These are phyloP conservation scores for Achroia grisella DNA, from an alignment of 1,140 invertebrate genomes.

Conservation along the genomic window DNA sequence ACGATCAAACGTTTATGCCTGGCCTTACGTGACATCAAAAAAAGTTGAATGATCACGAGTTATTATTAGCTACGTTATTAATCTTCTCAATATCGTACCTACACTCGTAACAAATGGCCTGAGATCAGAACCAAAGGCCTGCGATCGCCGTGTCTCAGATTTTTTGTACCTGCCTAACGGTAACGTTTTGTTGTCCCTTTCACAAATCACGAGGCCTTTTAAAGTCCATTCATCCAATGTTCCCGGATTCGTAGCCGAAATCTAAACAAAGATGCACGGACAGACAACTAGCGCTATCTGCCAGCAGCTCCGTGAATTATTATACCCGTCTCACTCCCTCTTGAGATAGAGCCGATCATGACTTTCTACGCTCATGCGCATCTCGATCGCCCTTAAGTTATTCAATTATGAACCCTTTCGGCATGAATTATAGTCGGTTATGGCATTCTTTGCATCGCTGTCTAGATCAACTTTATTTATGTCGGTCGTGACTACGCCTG, in stretches of 20 bases:
- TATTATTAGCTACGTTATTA: conserved; percentile 15
- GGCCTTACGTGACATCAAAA: conserved; percentile 11
- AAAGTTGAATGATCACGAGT: conserved; percentile 17
- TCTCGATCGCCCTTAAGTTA: conserved; percentile 11
- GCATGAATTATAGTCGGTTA: conserved; percentile 15
- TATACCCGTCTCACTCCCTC: conserved; percentile 8
- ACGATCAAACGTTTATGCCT: conserved; percentile 4
- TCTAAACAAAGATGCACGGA: conserved; percentile 13
- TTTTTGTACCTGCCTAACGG: conserved; percentile 12
- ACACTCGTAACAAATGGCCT: conserved; percentile 7
- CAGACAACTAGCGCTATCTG: conserved; percentile 12
- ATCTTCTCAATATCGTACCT: conserved; percentile 13
- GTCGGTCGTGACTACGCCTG: conserved; percentile 52
- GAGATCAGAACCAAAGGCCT: too few relatives aligned
- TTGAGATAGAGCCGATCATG: conserved; percentile 8
- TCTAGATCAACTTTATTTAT: conserved; percentile 54
- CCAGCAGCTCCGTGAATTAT: conserved; percentile 8
- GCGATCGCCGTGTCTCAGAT: neutral
- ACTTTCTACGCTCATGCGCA: conserved; percentile 31
- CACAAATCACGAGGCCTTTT: conserved; percentile 11
- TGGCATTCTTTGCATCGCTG: conserved; percentile 16
- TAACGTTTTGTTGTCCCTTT: conserved; percentile 10
- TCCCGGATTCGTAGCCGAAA: conserved; percentile 4
- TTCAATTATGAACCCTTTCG: conserved; percentile 19
- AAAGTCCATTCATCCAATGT: conserved; percentile 19